Evolutionary conservation across 1,140 invertebrate genomes (phyloP).

Genomic region (Lineus longissimus): DNA sequence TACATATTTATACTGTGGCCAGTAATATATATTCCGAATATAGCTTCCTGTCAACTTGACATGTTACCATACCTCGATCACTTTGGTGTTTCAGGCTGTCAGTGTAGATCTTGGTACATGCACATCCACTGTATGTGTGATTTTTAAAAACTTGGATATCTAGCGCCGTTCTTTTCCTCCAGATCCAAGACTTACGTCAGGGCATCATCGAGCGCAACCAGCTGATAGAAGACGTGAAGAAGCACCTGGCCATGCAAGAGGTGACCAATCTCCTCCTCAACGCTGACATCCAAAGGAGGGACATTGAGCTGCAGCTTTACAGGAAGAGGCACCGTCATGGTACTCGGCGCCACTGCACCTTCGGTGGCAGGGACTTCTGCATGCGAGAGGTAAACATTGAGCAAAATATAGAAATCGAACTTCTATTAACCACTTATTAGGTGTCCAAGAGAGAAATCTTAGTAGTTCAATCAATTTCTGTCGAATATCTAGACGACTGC

Average conservation of each 20-base stretch:
- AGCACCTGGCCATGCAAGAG: constrained; percentile 48
- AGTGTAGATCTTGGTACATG: too few species aligned
- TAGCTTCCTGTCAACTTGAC: too few species aligned
- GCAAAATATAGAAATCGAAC: not conserved
- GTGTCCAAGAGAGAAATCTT: too few species aligned
- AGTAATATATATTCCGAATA: too few species aligned
- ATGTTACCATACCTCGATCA: too few species aligned
- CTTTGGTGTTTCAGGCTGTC: too few species aligned
- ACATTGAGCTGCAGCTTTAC: constrained; percentile 43
- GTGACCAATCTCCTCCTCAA: constrained; percentile 48
- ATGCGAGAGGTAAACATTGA: constrained; percentile 1
- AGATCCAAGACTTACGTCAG: constrained; percentile 45
- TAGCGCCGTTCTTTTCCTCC: constrained; percentile 5
- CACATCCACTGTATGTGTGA: too few species aligned
- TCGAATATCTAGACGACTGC: too few species aligned
- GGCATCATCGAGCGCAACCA: constrained; percentile 48
- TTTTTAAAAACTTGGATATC: too few species aligned
- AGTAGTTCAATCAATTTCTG: too few species aligned
- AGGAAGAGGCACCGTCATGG: constrained; percentile 24
- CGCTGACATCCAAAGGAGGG: constrained; percentile 43
- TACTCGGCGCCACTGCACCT: constrained; percentile 29
- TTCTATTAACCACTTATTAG: too few species aligned
- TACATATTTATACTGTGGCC: too few species aligned
- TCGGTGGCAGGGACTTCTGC: constrained; percentile 30
- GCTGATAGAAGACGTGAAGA: constrained; percentile 47